Conservation (phyloP, 2,888 invertebrate species). For the Ctena decussata region DNA sequence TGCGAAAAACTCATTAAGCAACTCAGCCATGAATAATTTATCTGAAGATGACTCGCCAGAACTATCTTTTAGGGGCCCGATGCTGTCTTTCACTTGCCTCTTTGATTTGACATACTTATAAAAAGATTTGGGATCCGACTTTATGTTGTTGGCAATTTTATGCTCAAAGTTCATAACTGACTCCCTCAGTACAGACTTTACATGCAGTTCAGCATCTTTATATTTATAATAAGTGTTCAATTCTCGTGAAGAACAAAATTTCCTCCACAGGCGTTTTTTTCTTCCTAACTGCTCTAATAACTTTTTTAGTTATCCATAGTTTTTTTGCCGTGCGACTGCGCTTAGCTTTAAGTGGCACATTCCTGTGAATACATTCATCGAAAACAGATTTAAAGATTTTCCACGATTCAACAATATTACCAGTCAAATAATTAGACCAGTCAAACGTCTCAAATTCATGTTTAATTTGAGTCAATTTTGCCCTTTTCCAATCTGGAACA, state of each 20-base stretch:
- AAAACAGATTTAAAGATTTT: neutral
- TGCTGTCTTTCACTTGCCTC: too few relatives aligned
- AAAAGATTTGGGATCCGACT: neutral
- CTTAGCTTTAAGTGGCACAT: neutral
- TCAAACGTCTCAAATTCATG: too few relatives aligned
- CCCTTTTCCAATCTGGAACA: too few relatives aligned
- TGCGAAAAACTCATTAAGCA: neutral
- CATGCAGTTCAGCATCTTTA: slow-evolving; percentile 2
- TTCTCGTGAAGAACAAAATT: neutral
- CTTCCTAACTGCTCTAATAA: too few relatives aligned
- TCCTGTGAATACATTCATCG: neutral
- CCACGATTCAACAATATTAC: too few relatives aligned
- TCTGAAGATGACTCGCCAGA: neutral
- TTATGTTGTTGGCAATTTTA: neutral
- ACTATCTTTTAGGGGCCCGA: too few relatives aligned
- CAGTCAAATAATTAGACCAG: too few relatives aligned
- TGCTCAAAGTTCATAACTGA: neutral
- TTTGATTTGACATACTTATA: too few relatives aligned
- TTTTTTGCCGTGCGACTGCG: neutral
- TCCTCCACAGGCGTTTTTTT: too few relatives aligned
- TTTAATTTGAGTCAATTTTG: too few relatives aligned
- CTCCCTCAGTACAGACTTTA: neutral
- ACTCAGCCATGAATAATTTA: neutral
- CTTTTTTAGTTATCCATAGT: too few relatives aligned
- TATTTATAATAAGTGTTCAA: neutral